phyloP scores from a whole-genome alignment of 2,113 vertebrate genomes.

The Montifringilla adamsi region DNA sequence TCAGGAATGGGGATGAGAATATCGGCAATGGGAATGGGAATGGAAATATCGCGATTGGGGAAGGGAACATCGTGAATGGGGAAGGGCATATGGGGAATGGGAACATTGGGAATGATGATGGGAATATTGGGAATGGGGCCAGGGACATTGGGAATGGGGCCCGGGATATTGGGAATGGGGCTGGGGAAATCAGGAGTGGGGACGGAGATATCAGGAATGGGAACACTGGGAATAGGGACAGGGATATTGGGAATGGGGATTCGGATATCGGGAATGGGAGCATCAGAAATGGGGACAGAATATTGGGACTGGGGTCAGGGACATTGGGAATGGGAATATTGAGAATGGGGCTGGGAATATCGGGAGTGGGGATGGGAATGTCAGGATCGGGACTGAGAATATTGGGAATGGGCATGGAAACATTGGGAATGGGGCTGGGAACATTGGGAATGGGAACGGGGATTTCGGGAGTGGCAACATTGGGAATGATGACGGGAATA shows the following conservation, averaged over 20 bases:
- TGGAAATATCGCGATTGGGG: too few species aligned
- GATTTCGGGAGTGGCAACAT: rapidly evolving
- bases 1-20: neutral
- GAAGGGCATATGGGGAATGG: too few species aligned
- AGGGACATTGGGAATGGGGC: too few species aligned
- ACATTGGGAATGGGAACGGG: rapidly evolving
- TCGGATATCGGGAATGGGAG: neutral
- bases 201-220: neutral
- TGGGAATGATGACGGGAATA: neutral
- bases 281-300: neutral
- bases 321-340: neutral
- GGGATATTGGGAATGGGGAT: neutral
- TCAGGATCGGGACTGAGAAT: too few species aligned
- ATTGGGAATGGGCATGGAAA: rapidly evolving
- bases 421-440: too few species aligned
- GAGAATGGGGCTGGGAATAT: neutral
- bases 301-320: neutral
- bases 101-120: too few species aligned
- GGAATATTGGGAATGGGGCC: too few species aligned
- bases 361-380: neutral
- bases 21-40: too few species aligned
- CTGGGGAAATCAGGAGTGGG: neutral
- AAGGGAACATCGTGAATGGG: too few species aligned
- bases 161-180: rapidly evolving
- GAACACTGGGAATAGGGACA: too few species aligned